Conservation (phyloP, 2,797 vertebrate species). For the Hoplostethus atlanticus region DNA sequence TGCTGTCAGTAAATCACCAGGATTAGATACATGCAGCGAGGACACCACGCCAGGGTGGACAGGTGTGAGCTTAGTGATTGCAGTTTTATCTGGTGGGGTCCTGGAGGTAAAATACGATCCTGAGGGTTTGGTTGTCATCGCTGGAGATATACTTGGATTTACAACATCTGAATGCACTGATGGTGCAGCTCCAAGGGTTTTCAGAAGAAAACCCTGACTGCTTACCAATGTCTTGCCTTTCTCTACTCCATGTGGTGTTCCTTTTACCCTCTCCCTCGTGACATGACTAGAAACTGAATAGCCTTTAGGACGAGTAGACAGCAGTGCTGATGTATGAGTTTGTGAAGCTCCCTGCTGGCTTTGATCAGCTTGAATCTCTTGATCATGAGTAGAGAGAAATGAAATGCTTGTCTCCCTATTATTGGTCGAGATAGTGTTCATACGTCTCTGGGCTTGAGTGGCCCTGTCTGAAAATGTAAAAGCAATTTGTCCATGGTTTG, state of each 20-base stretch:
- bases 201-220: conserved; percentile 33
- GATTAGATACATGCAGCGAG: conserved; percentile 62
- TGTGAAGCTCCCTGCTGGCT: conserved; percentile 51
- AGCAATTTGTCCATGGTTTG: conserved; percentile 24
- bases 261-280: conserved; percentile 58
- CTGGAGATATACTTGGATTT: conserved; percentile 47
- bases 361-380: conserved; percentile 57
- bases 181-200: conserved; percentile 22
- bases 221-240: conserved; percentile 35
- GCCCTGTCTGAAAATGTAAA: conserved; percentile 36
- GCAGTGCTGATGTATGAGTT: conserved; percentile 57
- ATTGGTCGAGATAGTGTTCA: conserved; percentile 34
- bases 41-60: conserved; percentile 46
- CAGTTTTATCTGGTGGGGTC: conserved; percentile 44
- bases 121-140: conserved; percentile 14
- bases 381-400: conserved; percentile 42
- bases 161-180: conserved; percentile 32
- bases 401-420: conserved; percentile 52
- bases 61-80: conserved; percentile 48
- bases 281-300: conserved; percentile 65
- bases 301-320: conserved; percentile 47
- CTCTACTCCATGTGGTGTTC: conserved; percentile 32
- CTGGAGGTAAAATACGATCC: conserved; percentile 41
- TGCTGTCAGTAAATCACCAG: conserved; percentile 71
- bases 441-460: conserved; percentile 26